Percentiles rank a stretch among this genome's conserved stretches.
Evolutionary conservation across 2,113 vertebrate species (phyloP).

Genomic region (Damaliscus lunatus): DNA sequence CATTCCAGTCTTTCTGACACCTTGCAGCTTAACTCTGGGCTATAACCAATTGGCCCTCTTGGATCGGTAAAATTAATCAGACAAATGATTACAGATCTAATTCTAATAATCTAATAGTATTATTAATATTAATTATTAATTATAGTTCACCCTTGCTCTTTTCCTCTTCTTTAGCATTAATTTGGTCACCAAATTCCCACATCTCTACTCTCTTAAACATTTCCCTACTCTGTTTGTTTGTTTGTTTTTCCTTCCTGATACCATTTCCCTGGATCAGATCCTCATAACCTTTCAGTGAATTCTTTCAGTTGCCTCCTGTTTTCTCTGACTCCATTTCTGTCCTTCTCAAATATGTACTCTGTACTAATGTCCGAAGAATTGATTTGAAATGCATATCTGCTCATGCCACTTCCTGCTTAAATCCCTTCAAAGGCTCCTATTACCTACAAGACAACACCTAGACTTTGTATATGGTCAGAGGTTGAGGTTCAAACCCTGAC

Average conservation of each 20-base stretch:
- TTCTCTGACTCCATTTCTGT: neutral
- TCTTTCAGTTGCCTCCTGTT: neutral
- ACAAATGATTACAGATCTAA: neutral
- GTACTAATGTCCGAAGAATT: neutral
- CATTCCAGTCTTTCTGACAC: neutral
- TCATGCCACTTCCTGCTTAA: neutral
- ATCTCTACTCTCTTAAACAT: neutral
- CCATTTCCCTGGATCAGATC: neutral
- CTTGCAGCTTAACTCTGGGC: neutral
- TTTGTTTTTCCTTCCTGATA: neutral
- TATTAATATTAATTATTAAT: no score
- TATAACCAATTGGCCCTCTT: neutral
- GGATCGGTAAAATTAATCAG: constrained; percentile 1
- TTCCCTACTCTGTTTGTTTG: neutral
- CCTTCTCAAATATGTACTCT: neutral
- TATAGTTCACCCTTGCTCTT: neutral
- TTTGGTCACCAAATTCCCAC: neutral
- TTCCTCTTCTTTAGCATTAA: neutral
- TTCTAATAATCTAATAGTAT: no score
- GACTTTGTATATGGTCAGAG: neutral
- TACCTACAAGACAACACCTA: neutral
- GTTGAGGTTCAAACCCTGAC: neutral
- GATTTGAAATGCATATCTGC: neutral
- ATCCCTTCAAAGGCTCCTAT: neutral
- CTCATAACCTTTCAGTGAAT: neutral